Base-by-base conservation (phyloP, 2,113 vertebrate genomes). In the Triplophysa dalaica region DNA sequence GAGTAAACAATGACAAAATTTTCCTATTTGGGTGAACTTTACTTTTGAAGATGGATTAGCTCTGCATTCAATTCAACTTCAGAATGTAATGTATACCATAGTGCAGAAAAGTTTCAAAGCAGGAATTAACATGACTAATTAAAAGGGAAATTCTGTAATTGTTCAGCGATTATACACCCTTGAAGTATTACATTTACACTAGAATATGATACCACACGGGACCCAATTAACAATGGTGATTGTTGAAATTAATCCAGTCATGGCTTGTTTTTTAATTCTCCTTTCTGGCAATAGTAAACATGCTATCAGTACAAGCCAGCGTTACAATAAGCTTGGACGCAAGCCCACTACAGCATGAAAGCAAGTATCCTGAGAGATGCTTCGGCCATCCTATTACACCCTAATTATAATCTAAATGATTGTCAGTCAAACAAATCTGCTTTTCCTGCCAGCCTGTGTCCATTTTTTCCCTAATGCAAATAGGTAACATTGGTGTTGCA, bases 391-490 rank as follows among this genome's bases (percentile, higher is more conserved):
- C 82, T 86, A 89, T 91, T 90, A 90, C 87, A 86, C 81, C 84
- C 86, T 86, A 89, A 90, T 91, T 89, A 92, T 87, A 87, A 88
- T 81, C 82, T 83, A 87, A 89, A 89, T 87, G 86, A 86, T 83
- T 83, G 84, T 75, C 78, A 85, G 76, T 67, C 85, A 88, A 90
- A 87, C 87, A 89, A 89, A 84, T 78, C 82, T 83, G 63, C 45
- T 78, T 88, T 84, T 70, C 79, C 72, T 83, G 65, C 78, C 60
- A 80, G 85, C 83, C 17, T 82, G 63, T 83, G 73, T 56, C 26
- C 17, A 38, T 21, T 61, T 8, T 41, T 63, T 43, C 61, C 12
- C 48, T 63, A 8, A 74, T 83, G 66, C 43, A 38, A 67, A 70
- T 19, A 52, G 45, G 21, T 78, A 68, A 54, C 66, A 17, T 21